A percentile compares a stretch with the other conserved stretches of the same genome.
Evolutionary conservation across 2,888 invertebrate species (phyloP).

Genomic region (Serrognathus titanus): DNA sequence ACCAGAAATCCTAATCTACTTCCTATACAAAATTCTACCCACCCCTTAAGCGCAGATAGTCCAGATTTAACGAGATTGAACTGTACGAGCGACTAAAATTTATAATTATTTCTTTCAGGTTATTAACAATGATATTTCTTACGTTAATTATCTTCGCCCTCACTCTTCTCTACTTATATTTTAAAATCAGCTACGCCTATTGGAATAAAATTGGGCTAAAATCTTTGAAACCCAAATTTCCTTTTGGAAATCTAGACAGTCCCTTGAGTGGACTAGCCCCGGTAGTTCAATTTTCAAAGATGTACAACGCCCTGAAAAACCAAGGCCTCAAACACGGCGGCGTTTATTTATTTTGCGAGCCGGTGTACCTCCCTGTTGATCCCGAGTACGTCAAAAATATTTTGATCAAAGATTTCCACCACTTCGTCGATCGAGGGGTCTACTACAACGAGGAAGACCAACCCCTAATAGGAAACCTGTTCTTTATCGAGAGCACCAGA

Average conservation of each 20-base stretch:
- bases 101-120: no score
- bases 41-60: no score
- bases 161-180: constrained; percentile 5
- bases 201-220: constrained; percentile 6
- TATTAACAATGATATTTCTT: not conserved
- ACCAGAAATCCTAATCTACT: no score
- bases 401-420: constrained; percentile 47
- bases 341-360: constrained; percentile 15
- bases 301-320: constrained; percentile 10
- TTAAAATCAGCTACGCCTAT: constrained; percentile 7
- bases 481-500: constrained; percentile 46
- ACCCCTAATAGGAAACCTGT: constrained; percentile 41
- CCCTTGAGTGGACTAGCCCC: constrained; percentile 6
- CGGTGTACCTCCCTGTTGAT: constrained; percentile 28
- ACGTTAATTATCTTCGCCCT: constrained; percentile 4
- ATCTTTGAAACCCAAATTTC: constrained; percentile 8
- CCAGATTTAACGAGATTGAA: no score
- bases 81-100: no score
- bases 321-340: constrained; percentile 15
- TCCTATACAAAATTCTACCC: no score
- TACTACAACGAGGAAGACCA: constrained; percentile 44
- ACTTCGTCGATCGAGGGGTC: constrained; percentile 48
- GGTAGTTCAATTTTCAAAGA: constrained; percentile 7
- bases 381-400: constrained; percentile 47
- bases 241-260: constrained; percentile 7